Conservation (phyloP, 2,888 invertebrate genomes). For the Erebia epiphron region DNA sequence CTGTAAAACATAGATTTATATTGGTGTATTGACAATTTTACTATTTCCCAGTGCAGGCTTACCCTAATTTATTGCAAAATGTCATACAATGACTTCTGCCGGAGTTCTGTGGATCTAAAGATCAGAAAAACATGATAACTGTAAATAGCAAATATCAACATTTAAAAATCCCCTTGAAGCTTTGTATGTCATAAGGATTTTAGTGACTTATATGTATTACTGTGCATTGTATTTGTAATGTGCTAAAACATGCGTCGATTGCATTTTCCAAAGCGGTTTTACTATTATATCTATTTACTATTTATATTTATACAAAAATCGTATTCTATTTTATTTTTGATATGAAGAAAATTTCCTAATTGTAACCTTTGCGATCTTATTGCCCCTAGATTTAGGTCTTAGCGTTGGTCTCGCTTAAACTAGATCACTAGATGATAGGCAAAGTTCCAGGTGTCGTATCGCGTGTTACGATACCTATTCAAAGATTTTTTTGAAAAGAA, state of each 20-base stretch:
- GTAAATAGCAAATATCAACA: conserved; percentile 4
- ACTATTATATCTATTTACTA: conserved; percentile 30
- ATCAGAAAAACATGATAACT: background rate
- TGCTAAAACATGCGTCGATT: conserved; percentile 9
- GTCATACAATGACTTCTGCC: conserved; percentile 6
- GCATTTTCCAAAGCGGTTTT: conserved; percentile 17
- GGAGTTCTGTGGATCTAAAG: conserved; percentile 2
- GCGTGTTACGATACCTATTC: background rate
- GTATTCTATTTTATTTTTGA: conserved; percentile 37
- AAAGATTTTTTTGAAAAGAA: too few species aligned
- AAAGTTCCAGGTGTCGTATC: background rate
- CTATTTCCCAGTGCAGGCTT: background rate
- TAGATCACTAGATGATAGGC: background rate
- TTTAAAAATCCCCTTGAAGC: conserved; percentile 7
- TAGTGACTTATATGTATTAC: conserved; percentile 14
- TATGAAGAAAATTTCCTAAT: conserved; percentile 37
- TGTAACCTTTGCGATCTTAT: conserved; percentile 77
- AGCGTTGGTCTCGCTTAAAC: conserved; percentile 16
- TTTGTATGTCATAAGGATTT: conserved; percentile 4
- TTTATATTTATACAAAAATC: conserved; percentile 28
- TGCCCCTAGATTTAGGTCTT: conserved; percentile 76
- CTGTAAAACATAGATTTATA: background rate
- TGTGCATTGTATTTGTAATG: conserved; percentile 22
- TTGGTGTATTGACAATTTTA: background rate
- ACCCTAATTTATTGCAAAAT: conserved; percentile 2